A percentile compares a stretch with the other conserved stretches of the same genome.
These are phyloP conservation scores for Galbula dea DNA, from an alignment of 2,113 vertebrate species.

Conservation along the genomic window DNA sequence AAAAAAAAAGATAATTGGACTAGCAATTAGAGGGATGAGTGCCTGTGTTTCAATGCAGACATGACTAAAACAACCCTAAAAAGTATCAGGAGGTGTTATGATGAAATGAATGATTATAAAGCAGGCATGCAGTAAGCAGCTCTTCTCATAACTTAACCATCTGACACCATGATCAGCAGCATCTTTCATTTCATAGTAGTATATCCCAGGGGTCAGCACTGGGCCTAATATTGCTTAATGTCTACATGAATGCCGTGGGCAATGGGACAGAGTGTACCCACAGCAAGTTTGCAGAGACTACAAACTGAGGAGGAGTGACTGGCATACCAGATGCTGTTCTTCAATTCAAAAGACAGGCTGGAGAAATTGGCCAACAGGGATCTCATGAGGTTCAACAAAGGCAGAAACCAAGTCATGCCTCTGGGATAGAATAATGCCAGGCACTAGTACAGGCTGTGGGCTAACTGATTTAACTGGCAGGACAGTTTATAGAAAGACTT, in stretches of 20 bases:
- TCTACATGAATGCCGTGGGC: too few species aligned
- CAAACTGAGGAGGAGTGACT: neutral
- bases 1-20: neutral
- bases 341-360: neutral
- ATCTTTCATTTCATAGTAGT: neutral
- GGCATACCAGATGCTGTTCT: neutral
- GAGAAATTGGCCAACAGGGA: too few species aligned
- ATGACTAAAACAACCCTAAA: neutral
- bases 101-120: neutral
- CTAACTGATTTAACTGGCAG: fast-evolving
- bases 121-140: neutral
- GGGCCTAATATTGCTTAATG: too few species aligned
- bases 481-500: neutral
- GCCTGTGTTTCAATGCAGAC: neutral
- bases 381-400: too few species aligned
- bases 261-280: too few species aligned
- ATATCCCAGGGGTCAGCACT: too few species aligned
- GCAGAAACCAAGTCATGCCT: too few species aligned
- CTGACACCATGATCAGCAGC: neutral
- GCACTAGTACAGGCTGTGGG: neutral
- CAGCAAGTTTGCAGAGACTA: neutral
- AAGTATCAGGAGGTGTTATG: neutral
- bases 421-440: too few species aligned
- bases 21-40: neutral
- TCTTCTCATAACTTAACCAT: neutral